phyloP scores from a whole-genome alignment of 2,797 vertebrate species.

The Adrianichthys oophorus region DNA sequence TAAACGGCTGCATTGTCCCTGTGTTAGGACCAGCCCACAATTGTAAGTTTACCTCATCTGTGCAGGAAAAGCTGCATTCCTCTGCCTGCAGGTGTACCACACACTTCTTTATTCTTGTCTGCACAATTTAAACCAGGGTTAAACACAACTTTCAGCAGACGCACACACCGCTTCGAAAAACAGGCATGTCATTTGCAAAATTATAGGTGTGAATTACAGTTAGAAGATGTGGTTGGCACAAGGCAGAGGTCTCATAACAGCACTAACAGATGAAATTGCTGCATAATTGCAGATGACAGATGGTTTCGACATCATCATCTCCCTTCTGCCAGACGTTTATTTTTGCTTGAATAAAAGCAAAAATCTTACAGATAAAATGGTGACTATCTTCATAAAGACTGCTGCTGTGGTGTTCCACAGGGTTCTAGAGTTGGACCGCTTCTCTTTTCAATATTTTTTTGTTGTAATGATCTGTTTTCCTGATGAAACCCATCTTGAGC shows the following conservation, averaged over 20 bases:
- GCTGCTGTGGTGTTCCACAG: too few relatives aligned
- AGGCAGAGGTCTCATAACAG: not conserved
- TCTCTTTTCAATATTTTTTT: too few relatives aligned
- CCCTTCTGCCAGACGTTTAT: too few relatives aligned
- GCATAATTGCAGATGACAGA: not conserved
- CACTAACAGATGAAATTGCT: not conserved
- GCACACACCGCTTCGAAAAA: constrained; percentile 4
- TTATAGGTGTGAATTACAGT: not conserved
- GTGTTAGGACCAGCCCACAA: not conserved
- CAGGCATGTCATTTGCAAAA: not conserved
- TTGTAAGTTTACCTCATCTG: not conserved
- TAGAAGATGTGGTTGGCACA: not conserved
- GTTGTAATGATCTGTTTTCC: too few relatives aligned
- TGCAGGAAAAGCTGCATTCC: constrained; percentile 56
- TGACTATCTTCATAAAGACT: too few relatives aligned
- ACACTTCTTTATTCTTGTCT: constrained; percentile 37
- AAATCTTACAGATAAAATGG: too few relatives aligned
- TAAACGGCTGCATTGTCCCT: too few relatives aligned
- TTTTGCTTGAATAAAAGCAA: too few relatives aligned
- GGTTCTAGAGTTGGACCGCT: too few relatives aligned
- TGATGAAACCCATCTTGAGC: too few relatives aligned
- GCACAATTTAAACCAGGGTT: not conserved
- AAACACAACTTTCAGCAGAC: not conserved
- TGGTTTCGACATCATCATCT: too few relatives aligned
- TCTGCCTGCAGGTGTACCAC: constrained; percentile 12